Percentiles rank a stretch among this genome's conserved stretches.
Conservation (phyloP, 2,113 vertebrate species). For the Micromys minutus region DNA sequence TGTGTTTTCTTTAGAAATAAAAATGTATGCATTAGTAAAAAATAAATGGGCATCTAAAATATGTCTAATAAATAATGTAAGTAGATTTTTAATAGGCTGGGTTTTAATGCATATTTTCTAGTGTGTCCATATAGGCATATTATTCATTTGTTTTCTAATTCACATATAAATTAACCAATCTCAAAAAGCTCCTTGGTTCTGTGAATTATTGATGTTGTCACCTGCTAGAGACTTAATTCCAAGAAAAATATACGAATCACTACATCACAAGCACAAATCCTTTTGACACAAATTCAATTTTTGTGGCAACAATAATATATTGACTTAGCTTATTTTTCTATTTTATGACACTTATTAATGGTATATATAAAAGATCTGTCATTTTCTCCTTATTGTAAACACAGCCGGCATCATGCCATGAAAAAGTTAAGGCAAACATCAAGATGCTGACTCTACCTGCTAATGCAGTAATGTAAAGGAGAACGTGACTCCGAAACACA, state of each 20-base stretch:
- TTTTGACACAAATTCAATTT: constrained; percentile 84
- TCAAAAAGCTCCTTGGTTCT: constrained; percentile 75
- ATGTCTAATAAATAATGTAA: constrained; percentile 38
- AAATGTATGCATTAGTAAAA: constrained; percentile 36
- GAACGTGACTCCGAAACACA: constrained; percentile 50
- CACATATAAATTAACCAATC: constrained; percentile 78
- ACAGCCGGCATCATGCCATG: constrained; percentile 52
- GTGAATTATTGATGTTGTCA: constrained; percentile 84
- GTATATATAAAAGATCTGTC: constrained; percentile 73
- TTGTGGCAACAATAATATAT: constrained; percentile 79
- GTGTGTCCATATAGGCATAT: constrained; percentile 63
- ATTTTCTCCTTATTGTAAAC: constrained; percentile 71
- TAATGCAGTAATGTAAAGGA: constrained; percentile 49
- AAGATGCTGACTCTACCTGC: not conserved
- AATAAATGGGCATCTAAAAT: constrained; percentile 50
- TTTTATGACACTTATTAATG: constrained; percentile 79
- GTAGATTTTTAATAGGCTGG: constrained; percentile 57
- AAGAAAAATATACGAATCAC: constrained; percentile 81
- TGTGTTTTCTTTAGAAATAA: constrained; percentile 59
- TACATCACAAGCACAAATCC: constrained; percentile 80
- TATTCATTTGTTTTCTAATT: constrained; percentile 73
- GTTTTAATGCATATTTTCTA: constrained; percentile 51
- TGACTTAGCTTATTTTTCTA: constrained; percentile 80
- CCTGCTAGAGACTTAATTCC: constrained; percentile 80
- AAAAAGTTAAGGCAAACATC: constrained; percentile 64